Evolutionary conservation across 2,113 vertebrate genomes (phyloP).

Genomic region (Arothron firmamentum): DNA sequence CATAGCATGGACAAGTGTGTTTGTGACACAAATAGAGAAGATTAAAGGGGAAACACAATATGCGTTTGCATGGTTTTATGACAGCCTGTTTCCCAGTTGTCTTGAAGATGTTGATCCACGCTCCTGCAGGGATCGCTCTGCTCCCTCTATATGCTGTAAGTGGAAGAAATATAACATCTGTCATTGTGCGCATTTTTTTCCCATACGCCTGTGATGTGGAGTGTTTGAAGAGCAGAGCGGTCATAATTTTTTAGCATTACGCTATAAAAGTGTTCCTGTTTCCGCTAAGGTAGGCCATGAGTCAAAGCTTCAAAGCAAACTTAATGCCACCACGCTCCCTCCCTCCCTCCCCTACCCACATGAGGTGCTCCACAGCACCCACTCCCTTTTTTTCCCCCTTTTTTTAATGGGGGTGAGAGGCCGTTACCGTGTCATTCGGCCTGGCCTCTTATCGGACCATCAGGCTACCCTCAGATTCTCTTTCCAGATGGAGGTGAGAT

Average conservation of each 20-base stretch:
- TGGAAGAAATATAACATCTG: constrained; percentile 9
- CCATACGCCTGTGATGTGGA: constrained; percentile 7
- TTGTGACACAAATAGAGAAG: too few species aligned
- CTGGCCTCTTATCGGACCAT: constrained; percentile 74
- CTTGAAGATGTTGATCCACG: too few species aligned
- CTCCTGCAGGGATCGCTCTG: too few species aligned
- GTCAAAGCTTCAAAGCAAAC: constrained; percentile 50
- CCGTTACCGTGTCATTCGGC: constrained; percentile 68
- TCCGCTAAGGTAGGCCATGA: neutral
- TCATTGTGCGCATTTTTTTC: neutral
- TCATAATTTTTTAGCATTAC: neutral
- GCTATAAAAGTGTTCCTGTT: neutral
- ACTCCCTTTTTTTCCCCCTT: constrained; percentile 6
- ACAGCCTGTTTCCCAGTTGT: too few species aligned
- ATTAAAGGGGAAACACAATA: too few species aligned
- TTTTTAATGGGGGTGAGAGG: constrained; percentile 59
- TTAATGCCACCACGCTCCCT: constrained; percentile 32
- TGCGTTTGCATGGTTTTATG: too few species aligned
- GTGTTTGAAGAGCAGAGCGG: neutral
- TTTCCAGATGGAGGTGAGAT: constrained; percentile 79
- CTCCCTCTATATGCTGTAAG: too few species aligned
- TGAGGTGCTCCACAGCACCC: constrained; percentile 42
- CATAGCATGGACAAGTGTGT: too few species aligned
- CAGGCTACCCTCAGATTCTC: constrained; percentile 75
- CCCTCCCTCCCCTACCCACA: constrained; percentile 42